These are phyloP conservation scores for Neodon shergylaensis DNA, from an alignment of 2,113 vertebrate species.

Conservation along the genomic window DNA sequence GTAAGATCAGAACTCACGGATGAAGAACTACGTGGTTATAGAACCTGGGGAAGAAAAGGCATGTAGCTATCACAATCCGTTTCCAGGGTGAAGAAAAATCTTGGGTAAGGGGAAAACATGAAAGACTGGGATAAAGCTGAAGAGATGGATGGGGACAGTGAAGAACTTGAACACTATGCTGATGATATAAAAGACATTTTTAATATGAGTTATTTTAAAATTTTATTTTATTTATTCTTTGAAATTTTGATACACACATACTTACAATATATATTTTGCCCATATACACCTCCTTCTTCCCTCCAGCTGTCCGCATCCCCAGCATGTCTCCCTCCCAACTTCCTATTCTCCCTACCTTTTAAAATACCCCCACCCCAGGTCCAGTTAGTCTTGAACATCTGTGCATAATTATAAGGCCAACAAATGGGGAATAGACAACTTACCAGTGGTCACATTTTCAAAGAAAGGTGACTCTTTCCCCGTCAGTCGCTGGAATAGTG, in stretches of 20 bases:
- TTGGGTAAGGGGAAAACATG: neutral
- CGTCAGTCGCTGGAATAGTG: neutral
- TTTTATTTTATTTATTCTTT: neutral
- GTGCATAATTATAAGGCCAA: neutral
- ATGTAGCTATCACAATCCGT: neutral
- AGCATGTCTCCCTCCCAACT: neutral
- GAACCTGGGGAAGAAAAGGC: neutral
- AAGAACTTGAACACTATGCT: neutral
- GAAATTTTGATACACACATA: neutral
- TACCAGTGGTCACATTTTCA: too few relatives aligned
- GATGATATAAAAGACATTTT: neutral
- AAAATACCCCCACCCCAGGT: neutral
- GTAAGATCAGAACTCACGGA: neutral
- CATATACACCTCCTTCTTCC: too few relatives aligned
- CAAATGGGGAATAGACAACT: too few relatives aligned
- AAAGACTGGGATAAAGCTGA: neutral
- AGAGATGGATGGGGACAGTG: neutral
- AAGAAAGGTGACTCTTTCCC: neutral
- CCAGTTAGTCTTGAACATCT: neutral
- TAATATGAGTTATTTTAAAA: neutral
- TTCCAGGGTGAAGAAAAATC: neutral
- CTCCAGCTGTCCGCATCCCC: neutral
- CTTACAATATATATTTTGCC: neutral
- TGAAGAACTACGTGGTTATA: neutral
- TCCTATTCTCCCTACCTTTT: neutral